Percentiles rank a stretch among this genome's conserved stretches.
Evolutionary conservation across 1,140 invertebrate genomes (phyloP).

Genomic region (Maconellicoccus hirsutus): DNA sequence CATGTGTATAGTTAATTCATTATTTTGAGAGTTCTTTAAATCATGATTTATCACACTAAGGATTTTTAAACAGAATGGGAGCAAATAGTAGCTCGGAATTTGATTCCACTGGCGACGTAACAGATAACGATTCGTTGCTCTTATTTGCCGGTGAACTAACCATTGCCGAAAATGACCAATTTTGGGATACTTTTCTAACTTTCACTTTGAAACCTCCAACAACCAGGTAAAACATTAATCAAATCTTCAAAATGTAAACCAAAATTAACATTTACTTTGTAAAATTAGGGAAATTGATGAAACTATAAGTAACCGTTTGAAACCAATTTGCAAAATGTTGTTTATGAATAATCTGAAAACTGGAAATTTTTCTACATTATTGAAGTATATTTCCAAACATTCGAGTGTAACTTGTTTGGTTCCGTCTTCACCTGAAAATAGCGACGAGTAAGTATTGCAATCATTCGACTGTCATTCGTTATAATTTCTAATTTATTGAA

Average conservation of each 20-base stretch:
- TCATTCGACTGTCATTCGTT: not conserved
- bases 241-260: too few species aligned
- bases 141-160: constrained; percentile 63
- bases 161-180: constrained; percentile 77
- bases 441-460: not conserved
- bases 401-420: not conserved
- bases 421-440: not conserved
- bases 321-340: constrained; percentile 57
- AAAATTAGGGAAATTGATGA: constrained; percentile 56
- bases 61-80: not conserved
- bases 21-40: too few species aligned
- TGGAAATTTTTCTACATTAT: constrained; percentile 74
- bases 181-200: constrained; percentile 86
- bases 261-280: constrained; percentile 16
- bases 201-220: constrained; percentile 73
- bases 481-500: too few species aligned
- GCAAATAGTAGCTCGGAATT: constrained; percentile 26
- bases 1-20: too few species aligned
- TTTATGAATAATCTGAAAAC: constrained; percentile 67
- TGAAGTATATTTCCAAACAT: constrained; percentile 55
- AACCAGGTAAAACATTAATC: constrained; percentile 44
- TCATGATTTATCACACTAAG: too few species aligned
- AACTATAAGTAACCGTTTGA: constrained; percentile 65
- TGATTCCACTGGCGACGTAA: constrained; percentile 24
- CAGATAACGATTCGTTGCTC: constrained; percentile 60